Conservation (phyloP, 1,140 invertebrate species). For the Telenomus remus region DNA sequence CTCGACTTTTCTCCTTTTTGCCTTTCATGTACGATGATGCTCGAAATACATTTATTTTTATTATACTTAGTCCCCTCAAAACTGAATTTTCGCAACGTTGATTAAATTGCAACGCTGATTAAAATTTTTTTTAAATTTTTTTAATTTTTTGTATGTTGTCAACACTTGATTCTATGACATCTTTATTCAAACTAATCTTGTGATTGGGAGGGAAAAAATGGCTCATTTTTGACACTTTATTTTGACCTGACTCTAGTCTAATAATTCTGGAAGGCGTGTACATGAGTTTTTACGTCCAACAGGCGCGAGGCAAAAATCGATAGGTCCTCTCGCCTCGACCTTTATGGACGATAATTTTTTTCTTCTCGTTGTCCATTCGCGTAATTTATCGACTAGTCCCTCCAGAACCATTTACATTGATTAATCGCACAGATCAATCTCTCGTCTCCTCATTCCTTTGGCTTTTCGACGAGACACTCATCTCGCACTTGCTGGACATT, state of each 20-base stretch:
- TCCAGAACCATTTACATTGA: slow-evolving; percentile 59
- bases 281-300: slow-evolving; percentile 37
- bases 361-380: slow-evolving; percentile 45
- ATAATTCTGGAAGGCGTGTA: slow-evolving; percentile 36
- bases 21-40: slow-evolving; percentile 66
- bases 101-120: no score
- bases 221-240: slow-evolving; percentile 26
- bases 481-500: slow-evolving; percentile 24
- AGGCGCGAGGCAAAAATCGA: slow-evolving; percentile 49
- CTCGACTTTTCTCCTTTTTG: slow-evolving; percentile 38
- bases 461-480: slow-evolving; percentile 47
- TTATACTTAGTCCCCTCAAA: slow-evolving; percentile 64
- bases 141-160: no score
- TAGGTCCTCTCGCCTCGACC: slow-evolving; percentile 48
- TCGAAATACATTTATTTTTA: slow-evolving; percentile 56
- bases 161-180: no score
- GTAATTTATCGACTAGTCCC: slow-evolving; percentile 58
- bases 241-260: slow-evolving; percentile 31
- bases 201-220: slow-evolving; percentile 25
- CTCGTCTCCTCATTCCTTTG: slow-evolving; percentile 45
- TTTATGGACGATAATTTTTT: slow-evolving; percentile 57
- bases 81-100: no score
- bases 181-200: no score
- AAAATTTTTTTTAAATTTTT: no score
- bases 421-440: slow-evolving; percentile 58